A percentile compares a stretch with the other conserved stretches of the same genome.
phyloP scores from a whole-genome alignment of 2,888 invertebrate species.

The Spodoptera picta region DNA sequence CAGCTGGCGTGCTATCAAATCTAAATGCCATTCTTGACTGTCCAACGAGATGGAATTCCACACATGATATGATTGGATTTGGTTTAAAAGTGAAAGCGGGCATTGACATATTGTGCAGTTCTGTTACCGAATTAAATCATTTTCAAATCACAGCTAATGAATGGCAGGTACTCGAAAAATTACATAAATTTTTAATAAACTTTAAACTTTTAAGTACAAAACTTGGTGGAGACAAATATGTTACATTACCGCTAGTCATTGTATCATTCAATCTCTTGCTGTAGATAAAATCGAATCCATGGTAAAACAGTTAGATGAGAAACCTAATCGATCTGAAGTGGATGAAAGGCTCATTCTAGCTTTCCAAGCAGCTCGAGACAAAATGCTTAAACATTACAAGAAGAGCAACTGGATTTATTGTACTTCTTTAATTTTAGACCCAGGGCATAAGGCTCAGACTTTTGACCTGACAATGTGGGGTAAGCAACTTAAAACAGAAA shows the following conservation, averaged over 20 bases:
- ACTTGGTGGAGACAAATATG: constrained; percentile 55
- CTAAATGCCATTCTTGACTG: constrained; percentile 46
- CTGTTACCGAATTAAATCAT: too few species aligned
- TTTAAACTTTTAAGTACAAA: constrained; percentile 53
- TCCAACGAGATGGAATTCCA: constrained; percentile 53
- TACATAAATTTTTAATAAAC: constrained; percentile 50
- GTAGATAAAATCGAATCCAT: constrained; percentile 43
- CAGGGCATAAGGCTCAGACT: constrained; percentile 55
- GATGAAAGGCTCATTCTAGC: constrained; percentile 55
- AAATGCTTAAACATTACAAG: constrained; percentile 55
- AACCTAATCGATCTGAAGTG: constrained; percentile 54
- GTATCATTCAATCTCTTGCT: too few species aligned
- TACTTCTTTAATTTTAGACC: constrained; percentile 47
- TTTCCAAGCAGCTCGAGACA: constrained; percentile 56
- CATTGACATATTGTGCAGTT: too few species aligned
- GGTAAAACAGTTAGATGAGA: constrained; percentile 54
- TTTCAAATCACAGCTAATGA: constrained; percentile 45
- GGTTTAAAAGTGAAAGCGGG: constrained; percentile 39
- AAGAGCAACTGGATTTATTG: constrained; percentile 54
- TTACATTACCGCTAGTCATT: constrained; percentile 44
- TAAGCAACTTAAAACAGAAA: constrained; percentile 48
- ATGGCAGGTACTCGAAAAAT: constrained; percentile 48
- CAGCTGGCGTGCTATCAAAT: constrained; percentile 50
- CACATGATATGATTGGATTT: constrained; percentile 55
- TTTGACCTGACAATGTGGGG: constrained; percentile 52